Evolutionary conservation across 1,140 invertebrate species (phyloP), one percentile per base, ranked within the genome.

Genomic region (Neomicropteryx cornuta): DNA sequence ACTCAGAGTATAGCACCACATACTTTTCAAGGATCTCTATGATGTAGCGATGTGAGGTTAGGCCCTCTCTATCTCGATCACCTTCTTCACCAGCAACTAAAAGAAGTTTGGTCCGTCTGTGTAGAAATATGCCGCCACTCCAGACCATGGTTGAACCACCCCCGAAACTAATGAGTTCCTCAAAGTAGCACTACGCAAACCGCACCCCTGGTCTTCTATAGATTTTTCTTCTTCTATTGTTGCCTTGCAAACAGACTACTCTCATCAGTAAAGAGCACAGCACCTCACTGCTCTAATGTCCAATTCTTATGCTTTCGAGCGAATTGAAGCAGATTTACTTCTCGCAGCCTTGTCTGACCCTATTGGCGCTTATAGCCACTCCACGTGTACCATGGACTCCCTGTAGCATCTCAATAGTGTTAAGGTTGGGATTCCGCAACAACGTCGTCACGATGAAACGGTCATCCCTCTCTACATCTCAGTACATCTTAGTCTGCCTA

Each of bases 111-210:
- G 42, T 47, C 38, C 24, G 38, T 10, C 44, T 22, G 41, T 53
- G 30, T 42, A 27, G 33, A 13, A 23, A 37, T 11, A 44, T 47
- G 36, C 57, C 51, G 22, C 55, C 54, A 28, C 41, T 52, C 54
- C 50, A 52, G 17, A 58, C 43, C 53, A 51, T 54, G 17, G 49
- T 41, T 13, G 52, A 53, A 18, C 51, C 54, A 5, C 48, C 53
- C 19, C 56, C 50, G 43, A 48, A 55, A 13, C 35, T 38, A 29
- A 44, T 38, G 11, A 41, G 47, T 41, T 46, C 42, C 14, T 33
- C 35, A 20, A 55, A 39, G 35, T 45, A 46, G 36, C 37, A 48
- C 41, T 53, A 36, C 20, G 42, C 18, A 31, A 35, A 52, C 3
- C 50, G 38, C 39, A 47, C 42, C 18, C 41, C 41, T 23, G 21